Conservation (phyloP, 1,140 invertebrate genomes). For the Planococcus citri region DNA sequence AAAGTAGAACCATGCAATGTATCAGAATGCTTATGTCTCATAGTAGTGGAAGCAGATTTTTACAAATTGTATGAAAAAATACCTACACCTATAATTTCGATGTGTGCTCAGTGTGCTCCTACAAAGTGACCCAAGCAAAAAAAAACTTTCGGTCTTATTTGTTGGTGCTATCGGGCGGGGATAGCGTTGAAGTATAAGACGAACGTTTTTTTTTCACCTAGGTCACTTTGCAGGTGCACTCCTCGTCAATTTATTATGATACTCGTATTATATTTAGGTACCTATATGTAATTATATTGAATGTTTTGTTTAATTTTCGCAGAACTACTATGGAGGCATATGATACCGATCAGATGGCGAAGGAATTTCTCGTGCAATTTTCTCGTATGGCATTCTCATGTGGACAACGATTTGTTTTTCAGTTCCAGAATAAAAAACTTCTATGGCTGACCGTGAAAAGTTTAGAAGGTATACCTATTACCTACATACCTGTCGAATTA, state of each 20-base stretch:
- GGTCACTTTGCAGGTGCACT: too few relatives aligned
- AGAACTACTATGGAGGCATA: slow-evolving; percentile 54
- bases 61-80: slow-evolving; percentile 84
- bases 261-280: neutral
- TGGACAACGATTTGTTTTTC: slow-evolving; percentile 81
- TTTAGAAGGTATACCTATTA: slow-evolving; percentile 55
- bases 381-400: slow-evolving; percentile 79
- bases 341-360: slow-evolving; percentile 91
- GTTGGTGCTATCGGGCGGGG: too few relatives aligned
- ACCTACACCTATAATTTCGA: too few relatives aligned
- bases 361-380: slow-evolving; percentile 83
- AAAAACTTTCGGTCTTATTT: too few relatives aligned
- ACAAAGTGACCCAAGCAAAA: too few relatives aligned
- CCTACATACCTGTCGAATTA: neutral
- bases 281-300: slow-evolving; percentile 24
- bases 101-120: too few relatives aligned
- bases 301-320: slow-evolving; percentile 52
- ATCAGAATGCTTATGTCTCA: slow-evolving; percentile 68
- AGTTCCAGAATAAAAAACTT: slow-evolving; percentile 77
- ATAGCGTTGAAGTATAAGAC: too few relatives aligned
- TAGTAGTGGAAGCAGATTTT: slow-evolving; percentile 84
- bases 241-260: neutral
- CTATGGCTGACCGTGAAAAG: slow-evolving; percentile 73
- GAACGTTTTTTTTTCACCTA: slow-evolving; percentile 26
- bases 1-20: slow-evolving; percentile 70